A percentile compares a stretch with the other conserved stretches of the same genome.
Conservation (phyloP, 2,113 vertebrate genomes). For the Hippopotamus amphibius region DNA sequence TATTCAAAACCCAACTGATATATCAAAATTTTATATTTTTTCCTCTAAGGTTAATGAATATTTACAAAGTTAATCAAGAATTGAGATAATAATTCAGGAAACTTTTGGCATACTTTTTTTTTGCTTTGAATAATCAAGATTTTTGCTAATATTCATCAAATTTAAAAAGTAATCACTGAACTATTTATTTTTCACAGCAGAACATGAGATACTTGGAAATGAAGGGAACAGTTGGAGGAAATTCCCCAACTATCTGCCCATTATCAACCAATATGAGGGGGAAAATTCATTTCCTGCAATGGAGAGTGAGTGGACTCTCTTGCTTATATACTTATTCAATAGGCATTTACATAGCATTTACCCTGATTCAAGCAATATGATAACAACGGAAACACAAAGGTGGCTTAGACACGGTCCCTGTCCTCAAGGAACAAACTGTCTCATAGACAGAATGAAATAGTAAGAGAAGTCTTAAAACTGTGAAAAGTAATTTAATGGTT, state of each 20-base stretch:
- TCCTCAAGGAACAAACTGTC: background rate
- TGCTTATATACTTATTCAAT: background rate
- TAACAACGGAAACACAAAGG: background rate
- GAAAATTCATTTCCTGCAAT: background rate
- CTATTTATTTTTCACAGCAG: conserved; percentile 62
- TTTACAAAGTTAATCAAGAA: conserved; percentile 80
- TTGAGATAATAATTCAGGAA: conserved; percentile 70
- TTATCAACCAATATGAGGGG: background rate
- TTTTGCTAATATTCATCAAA: conserved; percentile 73
- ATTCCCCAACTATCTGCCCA: background rate
- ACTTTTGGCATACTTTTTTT: conserved; percentile 63
- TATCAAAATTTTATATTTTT: conserved; percentile 55
- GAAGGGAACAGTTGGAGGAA: background rate
- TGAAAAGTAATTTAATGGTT: background rate
- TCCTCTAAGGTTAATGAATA: conserved; percentile 72
- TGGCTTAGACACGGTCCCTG: accelerated
- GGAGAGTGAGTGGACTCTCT: background rate
- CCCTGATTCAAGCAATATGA: background rate
- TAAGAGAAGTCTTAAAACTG: background rate
- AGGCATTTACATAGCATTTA: background rate
- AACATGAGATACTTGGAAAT: conserved; percentile 20
- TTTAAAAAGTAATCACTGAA: conserved; percentile 65
- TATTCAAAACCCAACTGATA: conserved; percentile 64
- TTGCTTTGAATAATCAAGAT: conserved; percentile 77
- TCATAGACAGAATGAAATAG: background rate